Evolutionary conservation across 2,888 invertebrate genomes (phyloP), one percentile per base, ranked within the genome.

Genomic region (Tuberolachnus salignus): DNA sequence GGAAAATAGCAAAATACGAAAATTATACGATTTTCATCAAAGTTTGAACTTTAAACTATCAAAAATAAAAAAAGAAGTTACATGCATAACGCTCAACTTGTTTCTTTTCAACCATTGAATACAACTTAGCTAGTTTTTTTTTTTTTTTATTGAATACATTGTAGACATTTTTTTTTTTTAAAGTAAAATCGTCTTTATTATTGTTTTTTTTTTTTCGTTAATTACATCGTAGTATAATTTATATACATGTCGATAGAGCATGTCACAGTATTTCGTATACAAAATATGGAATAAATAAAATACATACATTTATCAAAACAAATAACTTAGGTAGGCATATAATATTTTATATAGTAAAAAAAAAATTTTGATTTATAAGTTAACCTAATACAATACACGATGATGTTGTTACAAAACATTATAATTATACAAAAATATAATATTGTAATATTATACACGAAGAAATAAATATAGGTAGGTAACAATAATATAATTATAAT

Each of bases 401-500:
- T n/a, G n/a, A 34, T 34, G 6, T 34, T 6, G 6, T 46, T 75
- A 57, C n/a, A 11, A 59, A 67, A 57, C 49, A 59, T 67, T 57
- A 19, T 19, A 67, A 46, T 59, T 61, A 61, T 59, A 71, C 23
- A 6, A 59, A 23, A 23, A 59, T 21, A 46, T n/a, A 51, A 53
- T n/a, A n/a, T 46, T 34, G 67, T 51, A 42, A 67, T 78, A 42
- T 21, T 59, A n/a, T n/a, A n/a, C n/a, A 49, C 57, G 34, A 67
- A 78, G 59, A 78, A 78, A 78, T 78, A 59, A 78, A 75, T 67
- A 51, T 4, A 34, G 14, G 3, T 67, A 78, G 75, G 75, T 78
- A 78, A 78, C 75, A 67, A n/a, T n/a, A n/a, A n/a, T 51, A 51
- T 10, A 21, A 51, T 72, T 51, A 46, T 46, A 34, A 34, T 73